Evolutionary conservation across 2,888 invertebrate species (phyloP).

Genomic region (Petrolisthes manimaculis): DNA sequence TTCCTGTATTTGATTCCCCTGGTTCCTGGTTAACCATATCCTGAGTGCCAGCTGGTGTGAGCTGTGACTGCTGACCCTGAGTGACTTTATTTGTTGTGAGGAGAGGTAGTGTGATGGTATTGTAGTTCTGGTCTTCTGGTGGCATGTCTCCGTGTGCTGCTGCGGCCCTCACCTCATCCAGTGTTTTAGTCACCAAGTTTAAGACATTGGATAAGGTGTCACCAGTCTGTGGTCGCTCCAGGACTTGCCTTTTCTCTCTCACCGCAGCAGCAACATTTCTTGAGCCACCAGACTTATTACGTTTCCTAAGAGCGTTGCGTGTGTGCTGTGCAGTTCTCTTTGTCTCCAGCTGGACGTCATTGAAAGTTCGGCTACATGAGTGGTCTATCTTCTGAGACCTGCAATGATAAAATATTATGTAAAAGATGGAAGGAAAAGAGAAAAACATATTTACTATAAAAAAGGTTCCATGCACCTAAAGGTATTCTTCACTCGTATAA

Average conservation of each 20-base stretch:
- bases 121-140: slow-evolving; percentile 3
- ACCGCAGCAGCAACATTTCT: not conserved
- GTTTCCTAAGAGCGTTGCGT: not conserved
- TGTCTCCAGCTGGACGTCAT: slow-evolving; percentile 29
- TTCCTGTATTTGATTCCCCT: not conserved
- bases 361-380: slow-evolving; percentile 39
- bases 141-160: slow-evolving; percentile 1
- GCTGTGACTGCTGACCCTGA: not conserved
- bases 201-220: slow-evolving; percentile 27
- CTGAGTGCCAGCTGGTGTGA: not conserved
- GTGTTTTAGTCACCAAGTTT: slow-evolving; percentile 29
- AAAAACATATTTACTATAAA: too few relatives aligned
- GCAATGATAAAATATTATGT: not conserved
- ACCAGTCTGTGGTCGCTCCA: not conserved
- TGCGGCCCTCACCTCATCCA: slow-evolving; percentile 22
- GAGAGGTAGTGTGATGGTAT: slow-evolving; percentile 12
- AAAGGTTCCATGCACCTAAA: too few relatives aligned
- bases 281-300: not conserved
- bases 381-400: slow-evolving; percentile 36
- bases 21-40: not conserved
- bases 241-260: not conserved
- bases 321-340: not conserved
- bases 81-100: not conserved
- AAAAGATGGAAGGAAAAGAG: too few relatives aligned
- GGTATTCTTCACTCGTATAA: too few relatives aligned